Evolutionary conservation across 2,888 invertebrate genomes (phyloP).

Genomic region (Mesochorus sp.): DNA sequence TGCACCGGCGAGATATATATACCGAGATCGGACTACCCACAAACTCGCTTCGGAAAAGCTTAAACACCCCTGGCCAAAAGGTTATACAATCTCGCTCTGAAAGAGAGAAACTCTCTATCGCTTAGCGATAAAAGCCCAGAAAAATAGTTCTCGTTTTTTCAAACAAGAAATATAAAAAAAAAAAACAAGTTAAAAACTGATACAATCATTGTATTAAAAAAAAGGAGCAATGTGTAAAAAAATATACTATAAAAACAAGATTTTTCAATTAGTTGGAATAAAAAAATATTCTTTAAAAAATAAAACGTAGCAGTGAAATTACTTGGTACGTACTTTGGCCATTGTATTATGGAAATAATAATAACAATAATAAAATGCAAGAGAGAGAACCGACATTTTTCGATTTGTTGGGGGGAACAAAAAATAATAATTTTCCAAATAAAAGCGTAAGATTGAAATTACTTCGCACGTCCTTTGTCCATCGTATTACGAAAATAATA

Average conservation of each 20-base stretch:
- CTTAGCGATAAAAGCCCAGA: neutral
- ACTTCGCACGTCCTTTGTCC: neutral
- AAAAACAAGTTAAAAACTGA: neutral
- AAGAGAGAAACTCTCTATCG: neutral
- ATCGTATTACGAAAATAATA: neutral
- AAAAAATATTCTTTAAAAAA: too few relatives aligned
- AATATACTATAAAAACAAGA: too few relatives aligned
- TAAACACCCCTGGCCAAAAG: neutral
- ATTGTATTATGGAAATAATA: too few relatives aligned
- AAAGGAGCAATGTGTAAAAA: neutral
- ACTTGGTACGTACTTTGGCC: too few relatives aligned
- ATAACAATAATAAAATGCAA: too few relatives aligned
- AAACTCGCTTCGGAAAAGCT: slow-evolving; percentile 10
- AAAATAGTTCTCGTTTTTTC: neutral
- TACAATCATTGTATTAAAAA: neutral
- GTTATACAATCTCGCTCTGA: neutral
- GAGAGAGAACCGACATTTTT: too few relatives aligned
- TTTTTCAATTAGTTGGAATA: too few relatives aligned
- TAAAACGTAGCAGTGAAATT: too few relatives aligned
- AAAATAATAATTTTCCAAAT: neutral
- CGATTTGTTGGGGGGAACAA: too few relatives aligned
- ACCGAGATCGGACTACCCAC: neutral
- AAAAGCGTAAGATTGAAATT: neutral
- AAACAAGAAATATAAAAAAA: neutral
- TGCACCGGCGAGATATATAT: neutral